Evolutionary conservation across 30 jellyfish, hydroid and myxozoan genomes (phyloP), one percentile per base, ranked within the genome.

Genomic region (Turritopsis dohrnii): DNA sequence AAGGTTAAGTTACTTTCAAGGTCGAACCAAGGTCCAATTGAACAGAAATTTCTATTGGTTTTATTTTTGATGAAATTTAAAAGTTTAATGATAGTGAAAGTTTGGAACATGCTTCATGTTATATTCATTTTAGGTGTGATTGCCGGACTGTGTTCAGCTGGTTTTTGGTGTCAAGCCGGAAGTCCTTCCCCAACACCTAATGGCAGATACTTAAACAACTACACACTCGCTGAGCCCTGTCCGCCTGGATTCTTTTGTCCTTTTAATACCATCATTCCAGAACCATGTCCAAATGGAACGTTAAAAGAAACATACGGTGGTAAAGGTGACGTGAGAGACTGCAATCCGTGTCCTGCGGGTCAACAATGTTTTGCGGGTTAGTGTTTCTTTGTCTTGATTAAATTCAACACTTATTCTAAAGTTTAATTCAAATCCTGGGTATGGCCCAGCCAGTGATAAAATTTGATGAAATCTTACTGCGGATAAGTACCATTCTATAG

Each of bases 271-370:
- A 29, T 75, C 8, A 66, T 30, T 16, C 99, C 99, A 0, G 83
- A 81, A 53, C 81, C 90, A 8, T 94, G 99, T 66, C 93, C 96
- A 18, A 87, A 86, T 77, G 86, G 60, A 84, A 88, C 93, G 13
- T 87, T 81, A 69, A 94, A 89, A 69, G 71, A 92, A 21, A 5
- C 71, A 16, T 87, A 86, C 87, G 99, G 99, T 30, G 99, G 97
- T 1, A 66, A 31, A 17, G 95, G 97, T 28, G 77, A 82, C 60
- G 69, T 81, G 9, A 69, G 95, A 8, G 96, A 88, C 28, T 94
- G 99, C 72, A 86, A 66, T 16, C 96, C 99, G 22, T 94, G 99
- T 71, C 99, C 99, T 20, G 94, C 97, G 18, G 99, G 99, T 31
- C 95, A 89, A 27, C 87, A 86, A 65, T 94, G 99, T 65, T 89